Base-by-base conservation (phyloP, 2,113 vertebrate species). In the Actenoides lindsayi region DNA sequence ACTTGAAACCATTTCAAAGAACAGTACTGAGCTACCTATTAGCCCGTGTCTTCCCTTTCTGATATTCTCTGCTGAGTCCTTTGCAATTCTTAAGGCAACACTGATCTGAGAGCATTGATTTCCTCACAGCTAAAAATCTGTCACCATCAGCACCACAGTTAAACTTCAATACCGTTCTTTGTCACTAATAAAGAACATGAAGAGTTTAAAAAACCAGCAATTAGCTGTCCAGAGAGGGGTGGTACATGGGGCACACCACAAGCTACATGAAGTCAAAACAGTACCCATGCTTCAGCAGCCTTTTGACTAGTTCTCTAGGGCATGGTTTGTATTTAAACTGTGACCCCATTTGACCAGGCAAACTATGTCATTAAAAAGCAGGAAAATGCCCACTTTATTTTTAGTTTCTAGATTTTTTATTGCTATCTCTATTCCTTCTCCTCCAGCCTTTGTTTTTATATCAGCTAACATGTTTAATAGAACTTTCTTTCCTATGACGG, bases 241-340 rank as follows among this genome's bases (percentile, higher is more conserved):
- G 37, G 12, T 37, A 39, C 12, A 8, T 1, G 4, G 67, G 56
- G 51, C 57, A 51, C 6, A 42, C 62, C 68, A 57, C 16, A 39
- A 83, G 37, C 54, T 73, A 5, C 2, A 8, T 1, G 1, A 42
- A 44, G 25, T 37, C 62, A 37, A 6, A 81, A 33, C 9, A 15
- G 0, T 14, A 16, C 9, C 70, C 41, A 10, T 5, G 33, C 62
- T 62, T 18, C 87, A 54, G 33, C 1, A 46, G n/a, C 3, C 57
- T 88, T 39, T 31, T 37, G 57, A 82, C 62, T 53, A 50, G 60
- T 11, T 84, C 67, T 37, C 3, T 0, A 21, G 59, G 78, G 50
- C n/a, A 46, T 11, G 14, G 60, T 28, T 79, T 1, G 0, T 12
- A 9, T 48, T 73, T 65, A 23, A 11, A 27, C 10, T 11, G 6